These are phyloP conservation scores for Thamnophis sirtalis DNA, from an alignment of 2,113 vertebrate species.

Conservation along the genomic window DNA sequence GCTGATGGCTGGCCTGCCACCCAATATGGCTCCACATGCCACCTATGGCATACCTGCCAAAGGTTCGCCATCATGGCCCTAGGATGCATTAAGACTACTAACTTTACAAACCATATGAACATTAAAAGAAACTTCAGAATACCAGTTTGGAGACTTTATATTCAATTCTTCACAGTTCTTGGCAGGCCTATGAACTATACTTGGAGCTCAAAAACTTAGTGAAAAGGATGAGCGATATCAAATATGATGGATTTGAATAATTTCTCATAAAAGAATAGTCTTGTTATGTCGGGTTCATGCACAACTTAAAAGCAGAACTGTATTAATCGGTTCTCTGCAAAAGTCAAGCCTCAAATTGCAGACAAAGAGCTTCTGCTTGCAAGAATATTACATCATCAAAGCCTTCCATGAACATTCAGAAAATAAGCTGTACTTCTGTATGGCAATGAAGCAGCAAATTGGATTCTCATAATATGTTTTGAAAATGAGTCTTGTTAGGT, in stretches of 20 bases:
- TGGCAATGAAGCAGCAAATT: constrained; percentile 83
- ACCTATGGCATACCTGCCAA: too few species aligned
- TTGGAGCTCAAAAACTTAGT: background rate
- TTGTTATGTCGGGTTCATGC: constrained; percentile 25
- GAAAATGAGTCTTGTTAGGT: constrained; percentile 78
- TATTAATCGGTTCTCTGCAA: constrained; percentile 34
- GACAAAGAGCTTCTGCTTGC: constrained; percentile 57
- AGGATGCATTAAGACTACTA: background rate
- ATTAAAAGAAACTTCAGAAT: constrained; percentile 55
- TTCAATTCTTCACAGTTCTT: constrained; percentile 19
- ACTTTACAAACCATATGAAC: background rate
- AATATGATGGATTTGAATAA: constrained; percentile 35
- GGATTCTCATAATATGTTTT: constrained; percentile 81
- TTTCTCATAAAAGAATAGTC: constrained; percentile 22
- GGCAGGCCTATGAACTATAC: constrained; percentile 30
- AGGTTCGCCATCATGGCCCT: too few species aligned
- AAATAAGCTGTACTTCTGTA: constrained; percentile 59
- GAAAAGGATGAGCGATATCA: constrained; percentile 22
- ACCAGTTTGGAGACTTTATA: constrained; percentile 19
- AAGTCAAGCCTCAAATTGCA: constrained; percentile 55
- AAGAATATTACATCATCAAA: constrained; percentile 45
- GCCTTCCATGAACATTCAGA: constrained; percentile 48
- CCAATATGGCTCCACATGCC: too few species aligned
- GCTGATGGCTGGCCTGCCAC: too few species aligned
- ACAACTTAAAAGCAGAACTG: constrained; percentile 32